Base-by-base conservation (phyloP, 2,797 vertebrate genomes). In the Leucoraja ocellata region DNA sequence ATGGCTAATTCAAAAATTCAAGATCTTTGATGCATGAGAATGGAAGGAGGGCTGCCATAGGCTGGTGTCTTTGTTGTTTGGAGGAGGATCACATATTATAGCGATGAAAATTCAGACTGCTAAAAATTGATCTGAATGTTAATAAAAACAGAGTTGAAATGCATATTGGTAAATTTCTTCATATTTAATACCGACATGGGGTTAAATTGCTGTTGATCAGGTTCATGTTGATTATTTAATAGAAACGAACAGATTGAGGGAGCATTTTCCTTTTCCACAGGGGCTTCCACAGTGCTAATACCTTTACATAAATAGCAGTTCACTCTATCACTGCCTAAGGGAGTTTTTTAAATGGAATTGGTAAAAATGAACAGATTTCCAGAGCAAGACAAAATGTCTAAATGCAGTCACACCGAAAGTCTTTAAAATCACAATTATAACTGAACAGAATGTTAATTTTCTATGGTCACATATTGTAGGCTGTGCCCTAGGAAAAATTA, bases 171-270 rank as follows among this genome's bases (percentile, higher is more conserved):
- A 65, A 90, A 18, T 65, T 39, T 90, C 32, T 36, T 32, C 86
- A 90, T 13, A 58, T 4, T 90, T 90, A n/a, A 90, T 18, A 32
- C 32, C 32, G 71, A 90, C 7, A 0, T 0, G 21, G 63, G 0
- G 32, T 90, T 6, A 18, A n/a, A 68, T 32, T 68, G 32, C n/a
- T 90, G 86, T 14, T n/a, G 65, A 90, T 90, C 63, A 28, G 9
- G 86, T 90, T 90, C n/a, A 68, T 68, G 61, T n/a, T 90, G 86
- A 5, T 71, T 71, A 68, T 90, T 90, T 90, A 90, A 68, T 39
- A 68, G 86, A 39, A 90, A 90, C 3, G 21, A 90, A 63, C 39
- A n/a, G 86, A 32, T 63, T 8, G 63, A 68, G 65, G 32, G 61
- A 9, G 36, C 63, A 90, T 90, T 36, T 88, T 65, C 84, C 65